Base-by-base conservation (phyloP, 2,888 invertebrate species). In the Auanema freiburgensis region DNA sequence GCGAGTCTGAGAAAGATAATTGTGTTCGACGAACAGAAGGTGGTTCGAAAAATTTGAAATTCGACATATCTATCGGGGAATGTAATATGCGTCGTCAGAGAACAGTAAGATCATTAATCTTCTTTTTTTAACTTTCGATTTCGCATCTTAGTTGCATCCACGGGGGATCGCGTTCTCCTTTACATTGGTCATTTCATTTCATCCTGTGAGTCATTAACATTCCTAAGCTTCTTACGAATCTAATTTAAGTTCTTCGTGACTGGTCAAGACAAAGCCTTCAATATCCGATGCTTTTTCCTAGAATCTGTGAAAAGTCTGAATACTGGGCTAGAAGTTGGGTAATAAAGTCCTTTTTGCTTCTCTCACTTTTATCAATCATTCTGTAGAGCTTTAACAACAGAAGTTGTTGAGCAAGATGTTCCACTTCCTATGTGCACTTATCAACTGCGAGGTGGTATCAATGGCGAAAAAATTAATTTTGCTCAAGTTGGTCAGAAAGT, bases 21-120 rank as follows among this genome's bases (percentile, higher is more conserved):
- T 80, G 80, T 54, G 70, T 77, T 14, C 72, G 71, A 50, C 58
- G 60, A 42, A 69, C 74, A 18, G 50, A 50, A n/a, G 55, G 50
- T 11, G 53, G 59, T 11, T 46, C 52, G 42, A 59, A 66, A 0
- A 57, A 59, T 11, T 61, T 63, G 52, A 67, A 76, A 23, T 79
- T 83, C 64, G 66, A 74, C n/a, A 67, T 83, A 12, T 75, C 75
- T 16, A 81, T 83, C 43, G 83, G 83, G 41, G 76, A 73, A n/a
- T 83, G 83, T 60, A 82, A 82, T 53, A 83, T 83, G 83, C 65
- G 83, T 8, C 53, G 83, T 24, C 81, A 83, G 55, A 50, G 83
- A 58, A 77, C 79, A 25, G 74, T 78, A 6, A 56, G 44, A 24
- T 18, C 10, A 42, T n/a, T 14, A 11, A 49, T 24, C 23, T 51